These are phyloP conservation scores for Suricata suricatta DNA, from an alignment of 2,113 vertebrate genomes.

Conservation along the genomic window DNA sequence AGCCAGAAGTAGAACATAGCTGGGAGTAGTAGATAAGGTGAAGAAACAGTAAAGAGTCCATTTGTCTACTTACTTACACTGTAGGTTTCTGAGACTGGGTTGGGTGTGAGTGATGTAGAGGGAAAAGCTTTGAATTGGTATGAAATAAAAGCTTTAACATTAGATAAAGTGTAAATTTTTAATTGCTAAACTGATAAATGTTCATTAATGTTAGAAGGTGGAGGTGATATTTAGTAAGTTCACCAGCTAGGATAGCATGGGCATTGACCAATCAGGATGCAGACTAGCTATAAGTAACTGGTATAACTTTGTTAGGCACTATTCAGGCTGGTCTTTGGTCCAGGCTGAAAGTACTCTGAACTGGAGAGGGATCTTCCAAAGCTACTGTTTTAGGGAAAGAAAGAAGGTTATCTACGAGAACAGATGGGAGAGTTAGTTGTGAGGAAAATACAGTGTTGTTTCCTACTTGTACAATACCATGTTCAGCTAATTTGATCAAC, in stretches of 20 bases:
- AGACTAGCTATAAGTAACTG: not conserved
- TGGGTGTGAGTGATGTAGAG: not conserved
- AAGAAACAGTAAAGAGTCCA: not conserved
- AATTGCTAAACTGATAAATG: not conserved
- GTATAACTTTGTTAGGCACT: not conserved
- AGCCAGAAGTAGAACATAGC: not conserved
- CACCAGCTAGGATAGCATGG: not conserved
- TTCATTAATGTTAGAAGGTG: not conserved
- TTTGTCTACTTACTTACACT: not conserved
- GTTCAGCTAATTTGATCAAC: not conserved
- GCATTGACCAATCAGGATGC: not conserved
- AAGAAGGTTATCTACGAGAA: not conserved
- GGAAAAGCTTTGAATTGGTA: not conserved
- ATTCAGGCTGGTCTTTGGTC: not conserved
- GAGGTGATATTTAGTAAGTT: not conserved
- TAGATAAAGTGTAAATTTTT: not conserved
- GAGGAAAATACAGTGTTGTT: not conserved
- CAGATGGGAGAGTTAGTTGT: not conserved
- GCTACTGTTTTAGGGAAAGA: not conserved
- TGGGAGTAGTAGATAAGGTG: not conserved
- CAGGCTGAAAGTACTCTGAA: not conserved
- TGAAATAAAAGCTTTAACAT: slow-evolving; percentile 34
- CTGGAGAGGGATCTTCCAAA: not conserved
- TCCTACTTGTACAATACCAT: not conserved
- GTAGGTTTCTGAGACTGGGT: not conserved